Evolutionary conservation across 2,113 vertebrate species (phyloP).

Genomic region (Gallinago jamesoni): DNA sequence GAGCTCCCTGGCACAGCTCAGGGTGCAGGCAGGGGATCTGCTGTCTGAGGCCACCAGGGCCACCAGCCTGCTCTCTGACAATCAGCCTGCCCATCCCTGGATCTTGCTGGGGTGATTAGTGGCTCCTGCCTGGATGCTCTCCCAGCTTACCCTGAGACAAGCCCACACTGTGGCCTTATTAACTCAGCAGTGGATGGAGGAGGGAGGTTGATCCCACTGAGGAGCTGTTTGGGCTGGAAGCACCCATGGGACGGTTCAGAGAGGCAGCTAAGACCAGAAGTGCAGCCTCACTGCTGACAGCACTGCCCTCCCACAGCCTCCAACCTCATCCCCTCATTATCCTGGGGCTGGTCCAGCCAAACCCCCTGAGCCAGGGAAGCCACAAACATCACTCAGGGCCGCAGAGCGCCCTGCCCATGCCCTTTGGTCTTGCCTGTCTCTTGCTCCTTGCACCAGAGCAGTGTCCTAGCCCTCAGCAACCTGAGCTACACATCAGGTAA

Average conservation of each 20-base stretch:
- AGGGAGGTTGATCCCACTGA: not conserved
- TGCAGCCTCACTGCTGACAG: not conserved
- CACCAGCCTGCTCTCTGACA: not conserved
- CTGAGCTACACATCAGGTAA: not conserved
- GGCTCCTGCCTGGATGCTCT: not conserved
- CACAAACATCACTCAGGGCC: not conserved
- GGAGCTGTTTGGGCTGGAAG: not conserved
- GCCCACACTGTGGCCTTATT: rapidly evolving
- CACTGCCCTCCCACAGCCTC: not conserved
- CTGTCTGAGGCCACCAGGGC: not conserved
- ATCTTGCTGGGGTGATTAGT: not conserved
- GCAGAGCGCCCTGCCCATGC: not conserved
- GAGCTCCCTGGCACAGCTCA: rapidly evolving
- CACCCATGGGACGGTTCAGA: rapidly evolving
- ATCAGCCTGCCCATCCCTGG: not conserved
- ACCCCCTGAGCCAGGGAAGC: not conserved
- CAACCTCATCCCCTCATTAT: not conserved
- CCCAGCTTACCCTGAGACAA: not conserved
- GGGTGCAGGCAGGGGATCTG: not conserved
- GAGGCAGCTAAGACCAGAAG: not conserved
- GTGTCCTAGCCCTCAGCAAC: not conserved
- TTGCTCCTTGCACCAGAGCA: not conserved
- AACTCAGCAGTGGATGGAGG: not conserved
- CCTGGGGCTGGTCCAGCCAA: not conserved
- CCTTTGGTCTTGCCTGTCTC: not conserved